Evolutionary conservation across 1,140 invertebrate species (phyloP), one percentile per base, ranked within the genome.

Genomic region (Drosophila nigrodunni): DNA sequence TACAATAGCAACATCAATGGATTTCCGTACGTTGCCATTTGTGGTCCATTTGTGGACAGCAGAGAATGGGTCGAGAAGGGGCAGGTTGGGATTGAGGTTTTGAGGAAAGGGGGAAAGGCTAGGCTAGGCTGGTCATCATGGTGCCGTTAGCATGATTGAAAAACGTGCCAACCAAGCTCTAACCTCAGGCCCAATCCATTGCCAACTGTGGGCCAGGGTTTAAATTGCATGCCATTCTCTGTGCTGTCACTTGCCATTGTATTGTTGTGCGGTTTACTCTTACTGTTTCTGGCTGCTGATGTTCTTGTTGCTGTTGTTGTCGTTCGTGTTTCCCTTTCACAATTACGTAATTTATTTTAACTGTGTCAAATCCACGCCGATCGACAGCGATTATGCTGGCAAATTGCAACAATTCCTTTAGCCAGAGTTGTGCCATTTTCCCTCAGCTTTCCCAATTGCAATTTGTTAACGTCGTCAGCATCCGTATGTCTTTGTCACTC

Each of bases 341-440:
- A 88, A 88, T 88, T 89, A 89, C 85, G 85, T 89, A 88, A 88
- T 88, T 88, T 88, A 89, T 88, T 88, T 89, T 89, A 89, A 89
- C 85, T 89, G 85, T 89, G 85, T 89, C 85, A 89, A 89, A 89
- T 89, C 80, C 85, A 85, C 78, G 80, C 78, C 85, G 86, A 89
- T 89, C 85, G 78, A 85, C 85, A 80, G 72, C 85, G 85, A 89
- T 89, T 89, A 88, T 89, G 77, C 80, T 85, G 85, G 83, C 83
- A 87, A 87, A 87, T 87, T 87, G 83, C 83, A 80, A 78, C 83
- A 82, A 89, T 87, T 83, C 74, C 83, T 83, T 71, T 66, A 37
- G 52, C 61, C 34, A 50, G 41, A 43, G 41, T 43, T 43, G 41
- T 43, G 4, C 39, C 39, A 43, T 5, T n/a, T 43, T 10, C 11